Conservation (phyloP, 2,888 invertebrate species). For the Nemotelus pantherinus region DNA sequence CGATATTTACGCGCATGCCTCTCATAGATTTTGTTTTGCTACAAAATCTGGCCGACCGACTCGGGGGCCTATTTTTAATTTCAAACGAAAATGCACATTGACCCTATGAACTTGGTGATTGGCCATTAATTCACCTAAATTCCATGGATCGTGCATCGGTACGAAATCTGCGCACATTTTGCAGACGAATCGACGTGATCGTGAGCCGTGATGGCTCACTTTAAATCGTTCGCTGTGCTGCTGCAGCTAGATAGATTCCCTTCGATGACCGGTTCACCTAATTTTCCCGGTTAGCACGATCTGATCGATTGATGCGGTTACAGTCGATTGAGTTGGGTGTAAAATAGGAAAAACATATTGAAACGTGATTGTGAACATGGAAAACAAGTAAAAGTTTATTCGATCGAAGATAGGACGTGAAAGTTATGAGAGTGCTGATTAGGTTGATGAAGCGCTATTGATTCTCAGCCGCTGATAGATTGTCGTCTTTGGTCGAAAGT, state of each 20-base stretch:
- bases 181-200: not conserved
- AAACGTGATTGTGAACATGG: not conserved
- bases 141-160: conserved; percentile 10
- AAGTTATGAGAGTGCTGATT: conserved; percentile 24
- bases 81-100: conserved; percentile 27
- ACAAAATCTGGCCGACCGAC: not conserved
- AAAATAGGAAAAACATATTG: conserved; percentile 9
- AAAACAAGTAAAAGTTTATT: conserved; percentile 16
- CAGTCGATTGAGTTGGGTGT: conserved; percentile 6
- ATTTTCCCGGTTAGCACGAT: conserved; percentile 19
- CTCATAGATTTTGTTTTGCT: too few relatives aligned
- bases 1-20: too few relatives aligned
- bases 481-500: too few relatives aligned
- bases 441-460: not conserved
- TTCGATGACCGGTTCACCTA: conserved; percentile 35
- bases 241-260: not conserved
- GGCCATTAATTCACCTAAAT: conserved; percentile 40
- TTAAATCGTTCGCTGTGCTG: not conserved
- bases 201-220: not conserved
- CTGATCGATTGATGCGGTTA: not conserved
- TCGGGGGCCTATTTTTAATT: conserved; percentile 27
- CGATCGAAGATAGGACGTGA: conserved; percentile 21
- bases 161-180: not conserved
- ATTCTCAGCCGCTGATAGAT: too few relatives aligned
- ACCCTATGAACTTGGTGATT: conserved; percentile 43